A percentile compares a stretch with the other conserved stretches of the same genome.
Conservation (phyloP, 2,797 vertebrate species). For the Gadopsis bispinosus region DNA sequence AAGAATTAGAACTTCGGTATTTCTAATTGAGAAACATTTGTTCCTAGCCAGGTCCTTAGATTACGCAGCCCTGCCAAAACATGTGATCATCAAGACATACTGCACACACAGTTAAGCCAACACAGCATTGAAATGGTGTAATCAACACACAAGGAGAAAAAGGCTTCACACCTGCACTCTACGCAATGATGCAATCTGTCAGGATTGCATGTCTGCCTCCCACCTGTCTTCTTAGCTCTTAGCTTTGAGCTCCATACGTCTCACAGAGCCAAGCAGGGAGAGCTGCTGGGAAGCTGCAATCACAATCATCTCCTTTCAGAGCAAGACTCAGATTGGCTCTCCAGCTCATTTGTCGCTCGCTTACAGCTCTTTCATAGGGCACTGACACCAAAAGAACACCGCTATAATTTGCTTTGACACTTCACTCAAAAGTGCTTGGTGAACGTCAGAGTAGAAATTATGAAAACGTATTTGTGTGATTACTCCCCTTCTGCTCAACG, state of each 20-base stretch:
- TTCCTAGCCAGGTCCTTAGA: background rate
- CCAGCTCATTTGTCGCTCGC: slow-evolving; percentile 40
- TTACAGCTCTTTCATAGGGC: slow-evolving; percentile 5
- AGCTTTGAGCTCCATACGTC: slow-evolving; percentile 2
- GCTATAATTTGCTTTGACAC: slow-evolving; percentile 15
- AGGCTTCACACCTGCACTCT: slow-evolving; percentile 27
- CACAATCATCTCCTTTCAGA: slow-evolving; percentile 56
- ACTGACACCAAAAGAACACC: slow-evolving; percentile 2
- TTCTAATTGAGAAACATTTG: background rate
- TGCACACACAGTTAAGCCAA: background rate
- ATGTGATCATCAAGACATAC: background rate
- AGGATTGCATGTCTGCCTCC: slow-evolving; percentile 18
- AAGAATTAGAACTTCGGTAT: background rate
- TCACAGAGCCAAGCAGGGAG: slow-evolving; percentile 7
- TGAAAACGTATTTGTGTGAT: background rate
- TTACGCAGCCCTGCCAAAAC: background rate
- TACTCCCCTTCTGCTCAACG: background rate
- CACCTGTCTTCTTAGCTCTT: slow-evolving; percentile 23
- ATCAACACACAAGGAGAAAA: slow-evolving; percentile 28
- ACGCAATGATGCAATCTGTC: slow-evolving; percentile 33
- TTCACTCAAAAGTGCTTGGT: background rate
- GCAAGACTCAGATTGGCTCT: slow-evolving; percentile 25
- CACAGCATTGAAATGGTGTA: background rate
- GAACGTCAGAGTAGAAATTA: background rate
- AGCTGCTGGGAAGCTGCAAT: slow-evolving; percentile 44